Evolutionary conservation across 2,113 vertebrate genomes (phyloP).

Genomic region (Raja brachyura): DNA sequence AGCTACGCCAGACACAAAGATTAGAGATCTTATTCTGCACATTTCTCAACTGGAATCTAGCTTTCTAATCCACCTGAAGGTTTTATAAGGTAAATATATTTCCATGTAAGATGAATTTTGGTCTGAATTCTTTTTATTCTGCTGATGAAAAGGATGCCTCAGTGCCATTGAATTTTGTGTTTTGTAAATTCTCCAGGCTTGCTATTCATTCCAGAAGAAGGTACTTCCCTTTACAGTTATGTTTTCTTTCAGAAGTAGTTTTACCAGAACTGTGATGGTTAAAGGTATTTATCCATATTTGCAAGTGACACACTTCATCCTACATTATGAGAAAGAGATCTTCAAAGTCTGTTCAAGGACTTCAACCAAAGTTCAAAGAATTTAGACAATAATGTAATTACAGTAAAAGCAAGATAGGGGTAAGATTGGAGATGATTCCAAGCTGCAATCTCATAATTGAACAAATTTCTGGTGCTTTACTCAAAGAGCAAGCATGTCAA

Average conservation of each 20-base stretch:
- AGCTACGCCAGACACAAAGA: background rate
- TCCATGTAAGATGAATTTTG: background rate
- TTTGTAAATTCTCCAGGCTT: background rate
- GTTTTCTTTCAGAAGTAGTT: background rate
- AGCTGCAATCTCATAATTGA: background rate
- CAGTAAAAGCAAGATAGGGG: background rate
- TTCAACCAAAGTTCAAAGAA: background rate
- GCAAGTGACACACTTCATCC: background rate
- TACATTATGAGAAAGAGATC: background rate
- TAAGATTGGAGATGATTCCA: background rate
- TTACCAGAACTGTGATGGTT: background rate
- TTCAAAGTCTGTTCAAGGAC: background rate
- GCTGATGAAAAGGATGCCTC: background rate
- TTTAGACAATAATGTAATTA: background rate
- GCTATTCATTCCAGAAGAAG: background rate
- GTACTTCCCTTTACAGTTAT: background rate
- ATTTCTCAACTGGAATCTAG: background rate
- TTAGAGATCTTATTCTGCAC: background rate
- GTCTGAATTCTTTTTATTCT: background rate
- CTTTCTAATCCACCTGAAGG: background rate
- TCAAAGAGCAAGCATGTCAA: no score
- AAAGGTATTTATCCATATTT: background rate
- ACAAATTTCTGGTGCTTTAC: background rate
- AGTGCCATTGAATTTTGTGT: background rate
- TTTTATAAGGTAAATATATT: background rate